Evolutionary conservation across 2,797 vertebrate species (phyloP).

Genomic region (Gymnoscopelus microlampas): DNA sequence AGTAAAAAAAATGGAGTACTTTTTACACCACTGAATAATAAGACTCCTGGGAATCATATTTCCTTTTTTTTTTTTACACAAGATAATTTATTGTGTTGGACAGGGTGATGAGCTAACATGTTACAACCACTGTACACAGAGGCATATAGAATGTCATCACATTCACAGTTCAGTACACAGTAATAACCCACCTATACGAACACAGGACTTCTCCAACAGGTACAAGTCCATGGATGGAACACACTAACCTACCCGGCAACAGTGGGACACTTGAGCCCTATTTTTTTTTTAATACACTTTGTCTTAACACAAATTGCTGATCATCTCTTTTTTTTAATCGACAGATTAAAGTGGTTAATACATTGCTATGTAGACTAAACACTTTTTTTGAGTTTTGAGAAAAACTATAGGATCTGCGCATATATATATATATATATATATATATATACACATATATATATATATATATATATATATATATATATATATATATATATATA

Average conservation of each 20-base stretch:
- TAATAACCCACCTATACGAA: not conserved
- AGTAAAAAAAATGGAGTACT: too few relatives aligned
- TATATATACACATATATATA: not conserved
- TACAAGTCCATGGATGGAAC: not conserved
- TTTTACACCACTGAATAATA: too few relatives aligned
- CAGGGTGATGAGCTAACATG: conserved; percentile 66
- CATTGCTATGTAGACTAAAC: too few relatives aligned
- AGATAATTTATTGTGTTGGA: conserved; percentile 66
- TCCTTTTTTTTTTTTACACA: conserved; percentile 43
- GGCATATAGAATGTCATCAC: conserved; percentile 48
- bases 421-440: too few relatives aligned
- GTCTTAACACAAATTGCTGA: too few relatives aligned
- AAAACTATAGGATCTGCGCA: too few relatives aligned
- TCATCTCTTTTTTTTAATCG: too few relatives aligned
- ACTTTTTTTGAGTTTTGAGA: too few relatives aligned
- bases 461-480: not conserved
- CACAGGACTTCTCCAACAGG: conserved; percentile 1
- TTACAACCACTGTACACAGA: conserved; percentile 59
- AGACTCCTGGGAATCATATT: not conserved
- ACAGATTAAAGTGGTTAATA: too few relatives aligned
- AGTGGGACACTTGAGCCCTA: too few relatives aligned
- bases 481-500: not conserved
- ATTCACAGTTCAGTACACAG: conserved; percentile 44
- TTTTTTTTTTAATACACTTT: too few relatives aligned
- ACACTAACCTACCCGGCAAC: too few relatives aligned